A percentile compares a stretch with the other conserved stretches of the same genome.
These are phyloP conservation scores for Larimichthys crocea DNA, from an alignment of 2,113 vertebrate species.

Conservation along the genomic window DNA sequence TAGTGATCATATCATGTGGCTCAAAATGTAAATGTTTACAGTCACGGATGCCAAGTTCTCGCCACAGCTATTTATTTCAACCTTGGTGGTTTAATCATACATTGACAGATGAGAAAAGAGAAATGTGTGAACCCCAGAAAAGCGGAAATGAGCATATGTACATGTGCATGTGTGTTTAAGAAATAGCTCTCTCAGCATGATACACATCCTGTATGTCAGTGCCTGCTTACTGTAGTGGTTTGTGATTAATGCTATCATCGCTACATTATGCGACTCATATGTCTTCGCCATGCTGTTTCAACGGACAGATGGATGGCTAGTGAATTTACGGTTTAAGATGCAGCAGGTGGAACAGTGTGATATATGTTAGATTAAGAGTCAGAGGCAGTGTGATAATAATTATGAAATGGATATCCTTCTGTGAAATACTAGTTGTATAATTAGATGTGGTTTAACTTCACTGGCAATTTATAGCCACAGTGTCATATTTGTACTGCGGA, in stretches of 20 bases:
- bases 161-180: neutral
- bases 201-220: conserved; percentile 13
- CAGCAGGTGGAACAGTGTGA: neutral
- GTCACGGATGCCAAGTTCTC: conserved; percentile 13
- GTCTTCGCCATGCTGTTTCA: conserved; percentile 10
- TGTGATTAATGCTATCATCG: neutral
- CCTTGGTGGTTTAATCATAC: conserved; percentile 1
- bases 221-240: neutral
- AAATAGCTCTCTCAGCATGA: conserved; percentile 3
- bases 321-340: neutral
- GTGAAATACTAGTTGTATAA: neutral
- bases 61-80: conserved; percentile 21
- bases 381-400: neutral
- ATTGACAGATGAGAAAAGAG: conserved; percentile 11
- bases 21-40: conserved; percentile 29
- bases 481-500: too few species aligned
- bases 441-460: conserved; percentile 6
- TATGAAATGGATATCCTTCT: neutral
- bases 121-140: neutral
- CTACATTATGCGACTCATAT: neutral
- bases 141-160: conserved; percentile 15
- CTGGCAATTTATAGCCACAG: neutral
- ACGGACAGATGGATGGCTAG: neutral
- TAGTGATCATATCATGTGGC: conserved; percentile 30
- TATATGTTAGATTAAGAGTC: neutral